Conservation (phyloP, 1,140 invertebrate genomes). For the Leguminivora glycinivorella region DNA sequence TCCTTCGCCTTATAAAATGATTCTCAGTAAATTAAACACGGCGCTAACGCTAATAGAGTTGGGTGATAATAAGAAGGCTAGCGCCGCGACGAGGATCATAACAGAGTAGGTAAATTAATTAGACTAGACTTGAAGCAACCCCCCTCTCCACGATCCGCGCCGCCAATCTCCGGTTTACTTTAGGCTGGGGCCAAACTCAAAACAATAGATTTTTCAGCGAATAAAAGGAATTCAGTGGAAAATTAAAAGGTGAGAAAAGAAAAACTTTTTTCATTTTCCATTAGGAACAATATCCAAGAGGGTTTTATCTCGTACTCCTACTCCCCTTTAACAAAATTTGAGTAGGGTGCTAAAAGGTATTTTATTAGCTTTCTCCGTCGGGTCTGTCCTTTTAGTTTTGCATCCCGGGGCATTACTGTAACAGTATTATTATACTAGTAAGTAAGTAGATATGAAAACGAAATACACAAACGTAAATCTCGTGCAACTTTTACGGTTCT, state of each 20-base stretch:
- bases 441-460: background rate
- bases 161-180: conserved; percentile 8
- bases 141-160: background rate
- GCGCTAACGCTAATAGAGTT: background rate
- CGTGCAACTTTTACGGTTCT: no score
- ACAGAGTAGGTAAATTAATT: conserved; percentile 11
- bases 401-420: background rate
- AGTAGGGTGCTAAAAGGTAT: conserved; percentile 20
- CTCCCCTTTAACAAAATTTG: conserved; percentile 12
- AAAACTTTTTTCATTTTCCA: conserved; percentile 27
- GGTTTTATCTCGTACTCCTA: background rate
- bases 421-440: background rate
- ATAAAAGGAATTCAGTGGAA: conserved; percentile 7
- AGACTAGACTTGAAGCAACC: conserved; percentile 11
- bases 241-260: conserved; percentile 15
- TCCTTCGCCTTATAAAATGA: background rate
- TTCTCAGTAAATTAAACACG: background rate
- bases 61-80: conserved; percentile 5
- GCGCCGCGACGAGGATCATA: background rate
- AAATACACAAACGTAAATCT: background rate
- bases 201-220: conserved; percentile 7
- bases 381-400: background rate
- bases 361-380: conserved; percentile 11
- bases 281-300: background rate
- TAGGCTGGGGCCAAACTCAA: background rate